phyloP scores from a whole-genome alignment of 1,140 invertebrate genomes.

The Drosophila ohnishii region DNA sequence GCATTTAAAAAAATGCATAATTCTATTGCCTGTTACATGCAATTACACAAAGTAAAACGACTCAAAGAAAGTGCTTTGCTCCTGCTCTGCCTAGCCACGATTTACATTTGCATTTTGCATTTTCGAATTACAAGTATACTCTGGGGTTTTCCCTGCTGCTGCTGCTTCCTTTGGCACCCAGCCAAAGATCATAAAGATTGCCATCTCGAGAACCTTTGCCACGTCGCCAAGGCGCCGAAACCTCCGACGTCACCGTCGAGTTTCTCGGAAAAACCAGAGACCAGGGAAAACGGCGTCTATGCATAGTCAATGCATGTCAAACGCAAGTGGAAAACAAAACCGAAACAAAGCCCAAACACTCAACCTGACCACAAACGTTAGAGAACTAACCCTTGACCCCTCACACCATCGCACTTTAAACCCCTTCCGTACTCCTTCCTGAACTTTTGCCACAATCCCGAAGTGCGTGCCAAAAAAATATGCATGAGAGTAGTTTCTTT shows the following conservation, averaged over 20 bases:
- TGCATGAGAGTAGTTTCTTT: constrained; percentile 49
- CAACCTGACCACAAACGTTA: constrained; percentile 70
- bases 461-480: constrained; percentile 69
- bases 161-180: constrained; percentile 42
- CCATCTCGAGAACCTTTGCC: constrained; percentile 56
- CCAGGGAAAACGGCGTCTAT: constrained; percentile 35
- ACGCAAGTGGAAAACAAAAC: constrained; percentile 69
- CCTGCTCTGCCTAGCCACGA: constrained; percentile 35
- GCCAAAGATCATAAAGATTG: constrained; percentile 73
- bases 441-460: not conserved
- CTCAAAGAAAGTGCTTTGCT: constrained; percentile 34
- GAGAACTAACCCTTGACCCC: constrained; percentile 10
- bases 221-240: constrained; percentile 44
- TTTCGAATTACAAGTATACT: constrained; percentile 55
- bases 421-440: not conserved
- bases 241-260: not conserved
- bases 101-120: constrained; percentile 50
- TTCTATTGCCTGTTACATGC: constrained; percentile 68
- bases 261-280: not conserved
- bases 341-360: constrained; percentile 57
- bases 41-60: constrained; percentile 59
- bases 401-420: constrained; percentile 1
- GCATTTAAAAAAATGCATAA: constrained; percentile 65
- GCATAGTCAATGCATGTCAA: constrained; percentile 78
- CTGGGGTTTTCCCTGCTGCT: constrained; percentile 12